phyloP scores from a whole-genome alignment of 2,113 vertebrate genomes.

The Calyptomena viridis region DNA sequence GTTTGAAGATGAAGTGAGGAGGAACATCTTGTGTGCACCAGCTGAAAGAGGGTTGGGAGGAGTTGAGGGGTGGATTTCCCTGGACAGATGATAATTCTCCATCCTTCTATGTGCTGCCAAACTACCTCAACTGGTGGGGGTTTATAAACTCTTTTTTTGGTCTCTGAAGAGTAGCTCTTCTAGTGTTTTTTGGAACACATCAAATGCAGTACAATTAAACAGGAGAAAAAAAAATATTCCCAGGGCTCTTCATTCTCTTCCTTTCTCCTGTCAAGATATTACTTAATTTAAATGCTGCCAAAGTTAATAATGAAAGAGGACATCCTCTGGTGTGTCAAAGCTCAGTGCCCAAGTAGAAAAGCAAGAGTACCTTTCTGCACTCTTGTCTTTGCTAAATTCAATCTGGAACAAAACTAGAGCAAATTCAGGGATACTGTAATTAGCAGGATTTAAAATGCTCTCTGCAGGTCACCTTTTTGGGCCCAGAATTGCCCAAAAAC shows the following conservation, averaged over 20 bases:
- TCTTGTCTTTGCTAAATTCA: background rate
- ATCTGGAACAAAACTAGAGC: slow-evolving; percentile 40
- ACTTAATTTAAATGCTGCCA: slow-evolving; percentile 65
- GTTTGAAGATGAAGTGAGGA: slow-evolving; percentile 48
- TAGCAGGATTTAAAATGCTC: slow-evolving; percentile 16
- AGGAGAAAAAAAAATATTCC: slow-evolving; percentile 37
- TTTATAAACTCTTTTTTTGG: slow-evolving; percentile 26
- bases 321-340: background rate
- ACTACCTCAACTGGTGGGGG: slow-evolving; percentile 19
- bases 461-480: slow-evolving; percentile 23
- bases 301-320: slow-evolving; percentile 45
- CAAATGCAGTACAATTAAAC: slow-evolving; percentile 48
- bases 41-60: slow-evolving; percentile 47
- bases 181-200: slow-evolving; percentile 52
- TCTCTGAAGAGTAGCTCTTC: slow-evolving; percentile 34
- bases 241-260: slow-evolving; percentile 21
- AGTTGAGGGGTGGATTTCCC: slow-evolving; percentile 46
- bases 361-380: background rate
- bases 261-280: slow-evolving; percentile 53
- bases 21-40: slow-evolving; percentile 57
- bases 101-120: slow-evolving; percentile 53
- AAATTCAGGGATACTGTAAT: slow-evolving; percentile 24
- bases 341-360: background rate
- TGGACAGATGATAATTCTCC: slow-evolving; percentile 55
- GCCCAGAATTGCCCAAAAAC: background rate